These are phyloP conservation scores for Frankliniella intonsa DNA, from an alignment of 2,888 invertebrate genomes.

Conservation along the genomic window DNA sequence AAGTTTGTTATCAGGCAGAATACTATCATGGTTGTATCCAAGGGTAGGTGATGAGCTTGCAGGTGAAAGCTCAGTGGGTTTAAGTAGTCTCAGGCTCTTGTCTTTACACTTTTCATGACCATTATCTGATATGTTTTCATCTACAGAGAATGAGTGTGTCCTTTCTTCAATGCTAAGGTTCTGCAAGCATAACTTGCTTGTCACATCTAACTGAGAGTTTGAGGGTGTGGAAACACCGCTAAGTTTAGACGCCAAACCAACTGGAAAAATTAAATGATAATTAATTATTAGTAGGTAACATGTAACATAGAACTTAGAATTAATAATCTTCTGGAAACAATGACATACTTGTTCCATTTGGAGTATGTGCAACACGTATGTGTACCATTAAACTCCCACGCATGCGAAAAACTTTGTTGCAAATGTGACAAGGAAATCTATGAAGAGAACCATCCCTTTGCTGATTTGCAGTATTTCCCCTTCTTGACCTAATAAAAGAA, in stretches of 20 bases:
- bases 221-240: neutral
- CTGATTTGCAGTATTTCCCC: conserved; percentile 41
- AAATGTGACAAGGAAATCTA: conserved; percentile 66
- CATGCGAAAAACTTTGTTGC: conserved; percentile 76
- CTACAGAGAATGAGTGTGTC: neutral
- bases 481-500: conserved; percentile 17
- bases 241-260: neutral
- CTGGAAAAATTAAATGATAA: neutral
- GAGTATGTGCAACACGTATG: conserved; percentile 69
- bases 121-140: neutral
- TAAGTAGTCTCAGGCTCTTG: too few relatives aligned
- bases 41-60: neutral
- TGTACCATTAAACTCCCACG: conserved; percentile 77
- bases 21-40: too few relatives aligned
- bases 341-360: conserved; percentile 43
- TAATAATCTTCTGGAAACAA: neutral
- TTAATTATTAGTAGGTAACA: conserved; percentile 28
- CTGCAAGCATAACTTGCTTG: neutral
- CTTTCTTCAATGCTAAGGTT: neutral
- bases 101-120: too few relatives aligned
- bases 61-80: neutral
- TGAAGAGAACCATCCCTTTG: conserved; percentile 38
- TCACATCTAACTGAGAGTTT: neutral
- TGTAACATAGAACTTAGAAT: neutral
- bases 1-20: too few relatives aligned